Evolutionary conservation across 2,797 vertebrate species (phyloP).

Genomic region (Cirrhinus molitorella): DNA sequence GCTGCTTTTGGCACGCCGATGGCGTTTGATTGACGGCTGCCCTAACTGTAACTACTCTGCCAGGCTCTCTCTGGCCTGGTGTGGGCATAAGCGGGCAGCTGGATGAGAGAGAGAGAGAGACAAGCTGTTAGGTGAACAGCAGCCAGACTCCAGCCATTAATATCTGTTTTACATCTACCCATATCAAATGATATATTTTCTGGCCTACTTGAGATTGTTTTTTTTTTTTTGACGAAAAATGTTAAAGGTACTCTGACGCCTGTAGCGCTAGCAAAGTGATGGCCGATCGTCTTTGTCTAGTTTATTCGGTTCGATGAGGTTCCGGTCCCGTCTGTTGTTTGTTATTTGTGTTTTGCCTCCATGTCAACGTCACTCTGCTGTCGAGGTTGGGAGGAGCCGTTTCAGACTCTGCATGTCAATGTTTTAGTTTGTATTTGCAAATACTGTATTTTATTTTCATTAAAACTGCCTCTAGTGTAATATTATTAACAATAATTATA

Average conservation of each 20-base stretch:
- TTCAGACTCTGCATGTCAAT: conserved; percentile 88
- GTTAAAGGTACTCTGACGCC: conserved; percentile 35
- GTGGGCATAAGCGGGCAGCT: conserved; percentile 31
- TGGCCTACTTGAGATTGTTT: conserved; percentile 35
- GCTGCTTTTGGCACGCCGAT: conserved; percentile 4
- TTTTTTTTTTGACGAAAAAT: not conserved
- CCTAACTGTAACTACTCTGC: conserved; percentile 37
- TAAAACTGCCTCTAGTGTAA: conserved; percentile 97
- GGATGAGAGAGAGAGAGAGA: conserved; percentile 13
- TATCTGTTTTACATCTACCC: conserved; percentile 9
- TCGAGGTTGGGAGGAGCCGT: conserved; percentile 80
- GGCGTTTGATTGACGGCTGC: conserved; percentile 39
- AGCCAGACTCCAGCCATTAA: conserved; percentile 39
- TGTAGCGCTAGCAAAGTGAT: conserved; percentile 17
- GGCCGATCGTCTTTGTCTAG: conserved; percentile 32
- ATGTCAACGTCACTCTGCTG: conserved; percentile 84
- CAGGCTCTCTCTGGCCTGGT: conserved; percentile 43
- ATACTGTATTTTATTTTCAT: conserved; percentile 91
- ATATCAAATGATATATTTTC: conserved; percentile 8
- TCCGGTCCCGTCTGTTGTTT: conserved; percentile 38
- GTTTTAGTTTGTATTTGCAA: conserved; percentile 88
- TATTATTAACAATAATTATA: conserved; percentile 94
- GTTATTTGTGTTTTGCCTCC: conserved; percentile 70
- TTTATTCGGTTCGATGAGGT: conserved; percentile 32
- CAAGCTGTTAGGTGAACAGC: conserved; percentile 34